Evolutionary conservation across 2,797 vertebrate genomes (phyloP), one percentile per base, ranked within the genome.

Genomic region (Leucoraja ocellata): DNA sequence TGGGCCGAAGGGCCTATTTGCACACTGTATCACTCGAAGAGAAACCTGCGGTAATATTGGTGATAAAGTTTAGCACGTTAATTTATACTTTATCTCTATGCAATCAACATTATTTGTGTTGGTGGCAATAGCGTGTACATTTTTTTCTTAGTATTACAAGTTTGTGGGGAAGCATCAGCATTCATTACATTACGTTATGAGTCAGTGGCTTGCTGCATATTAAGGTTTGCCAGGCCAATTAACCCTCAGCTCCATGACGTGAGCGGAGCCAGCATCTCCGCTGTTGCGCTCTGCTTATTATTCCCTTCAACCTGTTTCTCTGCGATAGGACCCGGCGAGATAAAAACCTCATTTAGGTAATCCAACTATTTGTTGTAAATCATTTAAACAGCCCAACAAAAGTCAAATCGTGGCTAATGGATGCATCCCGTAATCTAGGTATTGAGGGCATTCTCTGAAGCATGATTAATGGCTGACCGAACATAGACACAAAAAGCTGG

Each of bases 181-280:
- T 88, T 65, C 84, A 65, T 88, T 68, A 68, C 28, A 88, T 88
- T 14, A 63, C 36, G 21, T 68, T 68, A 7, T 68, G 84, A 88
- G 14, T 88, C 84, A 88, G 63, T 63, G 63, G n/a, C 14, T 68
- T 88, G 84, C 63, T n/a, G 68, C 65, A 65, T 88, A 88, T 65
- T 88, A 32, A 88, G 84, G 84, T 88, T 65, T 68, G 11, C n/a
- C 61, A 36, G 63, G 21, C 63, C 63, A 88, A 88, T 88, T 88
- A 68, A 68, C 84, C 84, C 65, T 88, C 63, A 88, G 61, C 11
- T 86, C 28, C 68, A 88, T 88, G 63, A 32, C 36, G 63, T 65
- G 63, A 2, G 39, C 28, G 68, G 21, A 21, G 63, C 63, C 18
- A 65, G 81, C 84, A 36, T 68, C 84, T 88, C n/a, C 36, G 63